Conservation (phyloP, 2,888 invertebrate species). For the Chloroclystis v-ata region DNA sequence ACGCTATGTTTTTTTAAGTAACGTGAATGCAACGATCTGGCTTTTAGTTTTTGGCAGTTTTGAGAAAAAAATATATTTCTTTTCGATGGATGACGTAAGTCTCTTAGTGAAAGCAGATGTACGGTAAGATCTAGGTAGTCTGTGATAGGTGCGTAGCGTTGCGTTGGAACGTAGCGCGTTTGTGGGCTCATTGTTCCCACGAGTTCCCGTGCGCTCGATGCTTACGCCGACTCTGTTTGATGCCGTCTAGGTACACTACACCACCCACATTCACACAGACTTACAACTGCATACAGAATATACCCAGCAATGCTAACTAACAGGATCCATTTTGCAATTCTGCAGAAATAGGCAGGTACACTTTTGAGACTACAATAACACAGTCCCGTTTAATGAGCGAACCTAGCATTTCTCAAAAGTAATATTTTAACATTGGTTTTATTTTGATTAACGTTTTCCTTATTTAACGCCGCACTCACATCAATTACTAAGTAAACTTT, state of each 20-base stretch:
- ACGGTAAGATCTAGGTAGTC: conserved; percentile 24
- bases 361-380: too few relatives aligned
- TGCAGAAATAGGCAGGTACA: too few relatives aligned
- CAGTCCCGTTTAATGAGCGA: too few relatives aligned
- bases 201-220: conserved; percentile 2
- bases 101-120: conserved; percentile 7
- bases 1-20: conserved; percentile 37
- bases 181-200: conserved; percentile 65
- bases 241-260: background rate
- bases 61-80: conserved; percentile 14
- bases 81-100: conserved; percentile 10
- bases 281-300: background rate
- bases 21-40: conserved; percentile 30
- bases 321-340: too few relatives aligned
- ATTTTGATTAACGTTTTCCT: too few relatives aligned
- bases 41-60: conserved; percentile 27
- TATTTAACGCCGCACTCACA: too few relatives aligned
- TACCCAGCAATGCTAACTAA: too few relatives aligned
- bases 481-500: too few relatives aligned
- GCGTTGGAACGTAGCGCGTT: conserved; percentile 35
- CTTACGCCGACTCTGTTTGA: conserved; percentile 6
- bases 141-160: conserved; percentile 22
- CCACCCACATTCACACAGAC: background rate
- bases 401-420: too few relatives aligned
- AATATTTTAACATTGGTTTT: too few relatives aligned